Base-by-base conservation (phyloP, 30 jellyfish, hydroid and myxozoan genomes). In the Haliclystus octoradiatus region DNA sequence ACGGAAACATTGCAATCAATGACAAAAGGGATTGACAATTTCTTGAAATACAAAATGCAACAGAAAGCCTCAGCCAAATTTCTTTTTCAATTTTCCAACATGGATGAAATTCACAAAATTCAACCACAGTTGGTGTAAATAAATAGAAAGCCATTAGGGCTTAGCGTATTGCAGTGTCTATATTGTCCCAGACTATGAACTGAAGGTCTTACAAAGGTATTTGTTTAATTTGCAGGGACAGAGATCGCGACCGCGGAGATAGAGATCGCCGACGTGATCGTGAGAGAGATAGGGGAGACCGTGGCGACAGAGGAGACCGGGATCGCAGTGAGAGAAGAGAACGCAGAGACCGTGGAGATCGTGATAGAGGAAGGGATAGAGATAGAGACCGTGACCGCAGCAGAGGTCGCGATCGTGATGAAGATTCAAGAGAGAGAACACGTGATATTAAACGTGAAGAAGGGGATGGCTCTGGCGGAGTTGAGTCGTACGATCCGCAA, bases 241-340 rank as follows among this genome's bases (percentile, higher is more conserved):
- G 89, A 2, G 83, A 69, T 50, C 84, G 87, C 65, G 34, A 67
- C 25, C 81, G 70, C 26, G 34, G 78, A 27, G 81, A 51, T 27
- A 3, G 52, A 15, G 62, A 32, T 72, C 24, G 33, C 15, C 4
- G 79, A 69, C 69, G 79, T 19, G 33, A 26, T 12, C 24, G 72
- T 69, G 71, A 33, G 62, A 78, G 93, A 3, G 84, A 72, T 68
- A 66, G 93, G 31, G 80, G 68, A 32, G 92, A 94, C 33, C 91
- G 70, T n/a, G 79, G 87, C 15, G 81, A 72, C 49, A 49, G 86
- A 52, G 70, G 63, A 66, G 63, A 61, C 22, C 68, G 75, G 4
- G 78, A 61, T 62, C 66, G 64, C 52, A 29, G 84, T 9, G 84
- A 63, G 62, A 52, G 19, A 2, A 40, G 27, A 66, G 77, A 68